Percentiles rank a stretch among this genome's conserved stretches.
Conservation (phyloP, 1,140 invertebrate species). For the Platorchestia sp. region DNA sequence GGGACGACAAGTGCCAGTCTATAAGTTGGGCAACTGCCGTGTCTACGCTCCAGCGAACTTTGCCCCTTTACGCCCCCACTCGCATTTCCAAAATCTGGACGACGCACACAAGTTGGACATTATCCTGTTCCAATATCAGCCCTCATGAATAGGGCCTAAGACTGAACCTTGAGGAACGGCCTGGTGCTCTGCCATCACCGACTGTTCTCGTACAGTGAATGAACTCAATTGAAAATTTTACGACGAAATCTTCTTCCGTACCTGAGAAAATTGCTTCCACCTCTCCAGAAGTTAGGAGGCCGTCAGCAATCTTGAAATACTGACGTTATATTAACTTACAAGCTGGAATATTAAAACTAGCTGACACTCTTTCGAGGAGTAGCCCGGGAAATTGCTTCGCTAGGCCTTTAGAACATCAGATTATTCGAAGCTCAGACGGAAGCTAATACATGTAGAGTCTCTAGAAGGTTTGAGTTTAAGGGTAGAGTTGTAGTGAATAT, state of each 20-base stretch:
- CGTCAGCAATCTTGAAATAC: background rate
- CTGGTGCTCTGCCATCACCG: background rate
- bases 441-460: background rate
- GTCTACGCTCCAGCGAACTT: background rate
- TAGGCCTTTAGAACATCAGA: background rate
- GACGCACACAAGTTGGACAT: background rate
- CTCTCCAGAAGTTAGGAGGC: background rate
- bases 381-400: background rate
- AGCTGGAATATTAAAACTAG: constrained; percentile 9
- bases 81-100: background rate
- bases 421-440: background rate
- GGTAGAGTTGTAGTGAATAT: background rate
- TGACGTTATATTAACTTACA: background rate
- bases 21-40: background rate
- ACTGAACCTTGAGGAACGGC: background rate
- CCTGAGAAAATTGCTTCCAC: background rate
- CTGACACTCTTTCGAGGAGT: background rate
- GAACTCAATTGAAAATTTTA: constrained; percentile 2
- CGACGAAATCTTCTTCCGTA: background rate
- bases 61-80: background rate
- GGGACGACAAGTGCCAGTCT: background rate
- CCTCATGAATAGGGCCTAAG: background rate
- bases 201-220: background rate
- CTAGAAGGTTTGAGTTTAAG: background rate
- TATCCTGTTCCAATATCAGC: background rate